A percentile compares a stretch with the other conserved stretches of the same genome.
Conservation (phyloP, 2,888 invertebrate species). For the Eupithecia subfuscata region DNA sequence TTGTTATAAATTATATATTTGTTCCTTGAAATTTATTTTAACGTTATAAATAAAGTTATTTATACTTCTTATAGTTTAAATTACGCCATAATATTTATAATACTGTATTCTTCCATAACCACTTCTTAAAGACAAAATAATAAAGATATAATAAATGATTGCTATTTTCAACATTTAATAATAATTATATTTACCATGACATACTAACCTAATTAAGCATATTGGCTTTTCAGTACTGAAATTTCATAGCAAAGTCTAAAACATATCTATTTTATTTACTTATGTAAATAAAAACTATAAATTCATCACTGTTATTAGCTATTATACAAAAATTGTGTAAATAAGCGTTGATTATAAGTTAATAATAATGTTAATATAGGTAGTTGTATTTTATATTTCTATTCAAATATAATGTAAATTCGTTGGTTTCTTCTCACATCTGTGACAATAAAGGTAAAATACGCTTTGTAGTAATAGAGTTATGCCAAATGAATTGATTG, state of each 20-base stretch:
- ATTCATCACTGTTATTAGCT: conserved; percentile 60
- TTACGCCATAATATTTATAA: background rate
- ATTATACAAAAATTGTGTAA: conserved; percentile 67
- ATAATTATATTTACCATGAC: conserved; percentile 4
- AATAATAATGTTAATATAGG: conserved; percentile 44
- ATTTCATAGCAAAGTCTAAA: conserved; percentile 61
- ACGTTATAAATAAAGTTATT: background rate
- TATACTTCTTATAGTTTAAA: conserved; percentile 7
- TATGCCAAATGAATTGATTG: conserved; percentile 68
- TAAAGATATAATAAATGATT: background rate
- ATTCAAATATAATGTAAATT: conserved; percentile 49
- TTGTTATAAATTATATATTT: conserved; percentile 47
- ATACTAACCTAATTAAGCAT: conserved; percentile 2
- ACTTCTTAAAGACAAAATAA: conserved; percentile 1
- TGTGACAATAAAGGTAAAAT: conserved; percentile 83
- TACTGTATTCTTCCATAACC: conserved; percentile 1
- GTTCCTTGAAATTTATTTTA: conserved; percentile 34
- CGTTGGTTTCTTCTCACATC: conserved; percentile 74
- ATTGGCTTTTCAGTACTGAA: conserved; percentile 22
- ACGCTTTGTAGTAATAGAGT: conserved; percentile 79
- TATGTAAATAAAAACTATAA: conserved; percentile 65
- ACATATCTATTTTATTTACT: conserved; percentile 79
- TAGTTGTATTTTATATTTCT: conserved; percentile 50
- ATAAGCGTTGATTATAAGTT: conserved; percentile 52
- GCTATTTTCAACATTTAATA: conserved; percentile 9